Base-by-base conservation (phyloP, 92 coral and sea anemone genomes). In the Palythoa heliodiscus region DNA sequence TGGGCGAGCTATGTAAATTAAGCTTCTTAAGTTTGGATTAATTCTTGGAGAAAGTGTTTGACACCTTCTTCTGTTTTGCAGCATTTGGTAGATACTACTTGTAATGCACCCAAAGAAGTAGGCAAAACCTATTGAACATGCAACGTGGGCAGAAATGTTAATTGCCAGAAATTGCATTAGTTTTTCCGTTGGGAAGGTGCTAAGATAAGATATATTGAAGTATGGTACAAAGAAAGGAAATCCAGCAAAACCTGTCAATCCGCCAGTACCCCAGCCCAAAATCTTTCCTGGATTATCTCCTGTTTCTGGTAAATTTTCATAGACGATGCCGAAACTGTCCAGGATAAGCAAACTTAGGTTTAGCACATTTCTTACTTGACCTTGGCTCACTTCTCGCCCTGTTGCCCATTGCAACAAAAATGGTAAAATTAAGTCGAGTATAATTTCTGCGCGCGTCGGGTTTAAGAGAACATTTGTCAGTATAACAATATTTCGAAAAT, bases 401-500 rank as follows among this genome's bases (percentile, higher is more conserved):
- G 82, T 11, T 25, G 24, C n/a, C 67, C 69, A 76, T 15, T 76
- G 29, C 14, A 76, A 15, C 24, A 76, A 37, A 35, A 14, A 15
- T 20, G 40, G 20, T 4, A 75, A 75, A 48, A 75, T 3, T 9
- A n/a, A 1, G 3, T 14, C 7, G 37, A 76, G 38, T 76, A 76
- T 4, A 14, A 7, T 1, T 16, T 54, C 67, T 55, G 17, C 50
- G 13, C 24, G 9, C 1, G 20, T 14, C 17, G 82, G 82, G 29
- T 76, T 76, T 17, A 76, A 47, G 1, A 76, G 22, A 54, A 76
- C 82, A 55, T 76, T 76, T 48, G 69, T 76, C 68, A 76, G 82
- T 29, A 76, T 55, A 25, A 76, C 69, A 76, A 76, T 29, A 57
- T 76, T 76, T 76, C 82, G 66, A 25, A 76, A 76, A 37, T 76